Conservation (phyloP, 2,113 vertebrate genomes). For the Triplophysa tibetana region DNA sequence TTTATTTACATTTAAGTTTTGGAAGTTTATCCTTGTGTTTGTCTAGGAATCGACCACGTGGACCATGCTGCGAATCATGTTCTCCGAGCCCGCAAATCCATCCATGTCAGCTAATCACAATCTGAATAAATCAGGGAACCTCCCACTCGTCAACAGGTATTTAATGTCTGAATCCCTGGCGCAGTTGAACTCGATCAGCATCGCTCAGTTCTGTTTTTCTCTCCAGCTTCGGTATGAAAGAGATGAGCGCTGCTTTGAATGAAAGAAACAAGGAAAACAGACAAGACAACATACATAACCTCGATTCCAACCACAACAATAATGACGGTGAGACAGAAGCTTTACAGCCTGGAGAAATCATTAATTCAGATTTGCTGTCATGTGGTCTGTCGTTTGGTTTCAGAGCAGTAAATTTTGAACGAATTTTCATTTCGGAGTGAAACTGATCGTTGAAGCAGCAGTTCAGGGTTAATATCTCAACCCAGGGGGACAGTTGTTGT, state of each 20-base stretch:
- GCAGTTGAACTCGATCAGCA: neutral
- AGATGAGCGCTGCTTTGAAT: conserved; percentile 84
- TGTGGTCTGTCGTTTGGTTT: too few relatives aligned
- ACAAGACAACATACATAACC: conserved; percentile 84
- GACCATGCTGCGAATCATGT: conserved; percentile 96
- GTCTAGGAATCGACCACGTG: conserved; percentile 84
- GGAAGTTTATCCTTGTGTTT: neutral
- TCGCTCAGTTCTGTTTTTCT: neutral
- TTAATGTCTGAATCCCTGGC: neutral
- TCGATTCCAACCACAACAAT: conserved; percentile 84
- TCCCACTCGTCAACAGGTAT: conserved; percentile 93
- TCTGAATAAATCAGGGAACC: conserved; percentile 81
- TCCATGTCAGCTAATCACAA: conserved; percentile 81
- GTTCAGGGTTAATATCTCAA: neutral
- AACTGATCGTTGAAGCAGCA: neutral
- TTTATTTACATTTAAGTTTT: neutral
- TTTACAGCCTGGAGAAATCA: too few relatives aligned
- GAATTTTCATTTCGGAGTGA: too few relatives aligned
- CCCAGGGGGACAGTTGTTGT: neutral
- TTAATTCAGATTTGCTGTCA: too few relatives aligned
- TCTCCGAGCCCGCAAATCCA: conserved; percentile 83
- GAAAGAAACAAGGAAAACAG: conserved; percentile 89
- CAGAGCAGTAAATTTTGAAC: too few relatives aligned
- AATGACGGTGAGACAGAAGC: conserved; percentile 80
- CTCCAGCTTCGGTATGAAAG: conserved; percentile 90